phyloP scores from a whole-genome alignment of 2,888 invertebrate species.

The Caenorhabditis becei region DNA sequence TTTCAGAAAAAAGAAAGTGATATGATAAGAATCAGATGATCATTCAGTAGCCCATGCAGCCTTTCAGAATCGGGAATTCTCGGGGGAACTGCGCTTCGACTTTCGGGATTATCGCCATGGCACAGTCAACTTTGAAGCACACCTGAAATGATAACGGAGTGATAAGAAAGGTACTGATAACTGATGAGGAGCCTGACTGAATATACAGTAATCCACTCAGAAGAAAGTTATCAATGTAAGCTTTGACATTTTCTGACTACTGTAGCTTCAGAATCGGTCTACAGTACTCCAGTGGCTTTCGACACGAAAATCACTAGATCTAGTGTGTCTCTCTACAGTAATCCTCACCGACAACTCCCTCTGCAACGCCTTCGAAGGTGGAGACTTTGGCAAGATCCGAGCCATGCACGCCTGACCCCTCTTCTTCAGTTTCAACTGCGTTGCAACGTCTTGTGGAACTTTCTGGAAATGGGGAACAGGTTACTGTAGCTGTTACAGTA shows the following conservation, averaged over 20 bases:
- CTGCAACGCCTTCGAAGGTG: constrained; percentile 38
- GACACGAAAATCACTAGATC: no score
- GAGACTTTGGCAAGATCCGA: constrained; percentile 47
- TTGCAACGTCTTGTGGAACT: constrained; percentile 47
- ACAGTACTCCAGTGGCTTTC: no score
- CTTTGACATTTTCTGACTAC: no score
- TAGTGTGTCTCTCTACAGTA: no score
- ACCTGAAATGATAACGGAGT: constrained; percentile 18
- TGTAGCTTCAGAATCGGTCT: no score
- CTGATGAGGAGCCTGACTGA: constrained; percentile 1
- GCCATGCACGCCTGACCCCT: constrained; percentile 57
- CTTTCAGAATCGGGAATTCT: constrained; percentile 50
- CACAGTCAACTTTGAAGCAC: constrained; percentile 63
- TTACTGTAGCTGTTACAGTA: background rate
- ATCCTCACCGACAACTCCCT: constrained; percentile 51
- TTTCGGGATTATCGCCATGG: constrained; percentile 46
- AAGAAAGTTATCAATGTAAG: no score
- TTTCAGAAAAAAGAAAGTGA: background rate
- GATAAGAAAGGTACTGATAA: no score
- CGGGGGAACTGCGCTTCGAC: constrained; percentile 50
- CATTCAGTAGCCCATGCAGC: constrained; percentile 61
- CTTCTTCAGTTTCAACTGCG: constrained; percentile 60
- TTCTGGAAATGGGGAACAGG: constrained; percentile 26
- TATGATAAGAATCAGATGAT: background rate
- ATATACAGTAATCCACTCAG: no score